Evolutionary conservation across 2,888 invertebrate species (phyloP), one percentile per base, ranked within the genome.

Genomic region (Calliopum simillimum): DNA sequence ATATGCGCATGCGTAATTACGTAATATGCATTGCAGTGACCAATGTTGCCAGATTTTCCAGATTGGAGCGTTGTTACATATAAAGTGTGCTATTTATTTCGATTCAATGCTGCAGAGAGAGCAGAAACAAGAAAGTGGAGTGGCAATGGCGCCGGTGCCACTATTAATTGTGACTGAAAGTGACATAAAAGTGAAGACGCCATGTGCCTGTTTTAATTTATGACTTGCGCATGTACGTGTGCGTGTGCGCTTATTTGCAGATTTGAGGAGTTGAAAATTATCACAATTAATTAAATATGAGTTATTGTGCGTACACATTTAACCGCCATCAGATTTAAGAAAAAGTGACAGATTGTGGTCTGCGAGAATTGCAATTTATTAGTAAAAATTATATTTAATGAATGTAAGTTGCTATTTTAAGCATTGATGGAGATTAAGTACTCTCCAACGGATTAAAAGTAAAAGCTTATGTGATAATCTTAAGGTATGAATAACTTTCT

Each of bases 1-100:
- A 58, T 33, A 63, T 51, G 47, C 62, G 62, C 62, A 47, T 62
- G 63, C 63, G 51, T 63, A n/a, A 47, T 63, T 49, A 63, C 63
- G 63, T 19, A 63, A 63, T 33, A 33, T 25, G 25, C 61, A n/a
- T 41, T 41, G 33, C 58, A 16, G 33, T 53, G 14, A 23, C 13
- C 23, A 53, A 53, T 53, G 53, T 53, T 53, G 23, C 53, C 53
- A 53, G 53, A 53, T 23, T 53, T 21, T 14, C 5, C 13, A 4
- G 13, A 53, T 23, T 13, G 13, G 12, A 12, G 14, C 23, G 19
- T 13, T 14, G 19, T 13, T 14, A 23, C 12, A 23, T 53, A 21
- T 23, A 19, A 53, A 19, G 13, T 21, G 12, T 53, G 53, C 23
- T 23, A 53, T 13, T 53, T 53, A 53, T 23, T 53, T 23, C 19